Evolutionary conservation across 2,113 vertebrate genomes (phyloP).

Genomic region (Cyanoramphus novaezelandiae): DNA sequence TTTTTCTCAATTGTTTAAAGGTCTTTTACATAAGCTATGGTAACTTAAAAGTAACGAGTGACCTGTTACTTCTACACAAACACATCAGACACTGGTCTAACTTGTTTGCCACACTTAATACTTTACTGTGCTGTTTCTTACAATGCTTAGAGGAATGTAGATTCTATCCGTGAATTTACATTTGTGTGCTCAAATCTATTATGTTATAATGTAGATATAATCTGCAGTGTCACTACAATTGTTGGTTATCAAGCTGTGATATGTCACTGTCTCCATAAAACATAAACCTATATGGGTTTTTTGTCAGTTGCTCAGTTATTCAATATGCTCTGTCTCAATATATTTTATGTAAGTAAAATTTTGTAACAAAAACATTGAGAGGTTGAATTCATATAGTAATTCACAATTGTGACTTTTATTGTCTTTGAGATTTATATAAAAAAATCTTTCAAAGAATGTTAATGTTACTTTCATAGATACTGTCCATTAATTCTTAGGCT

Average conservation of each 20-base stretch:
- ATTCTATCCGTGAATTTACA: not conserved
- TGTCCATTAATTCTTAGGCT: not conserved
- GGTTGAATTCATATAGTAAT: not conserved
- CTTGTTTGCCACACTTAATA: not conserved
- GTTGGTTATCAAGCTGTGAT: not conserved
- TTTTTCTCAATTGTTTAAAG: not conserved
- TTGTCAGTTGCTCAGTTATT: not conserved
- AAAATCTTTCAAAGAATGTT: not conserved
- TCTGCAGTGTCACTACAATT: not conserved
- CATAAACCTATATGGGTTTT: not conserved
- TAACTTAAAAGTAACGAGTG: not conserved
- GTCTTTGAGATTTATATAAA: not conserved
- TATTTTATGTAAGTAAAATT: not conserved
- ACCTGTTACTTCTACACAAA: not conserved
- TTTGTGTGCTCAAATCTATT: not conserved
- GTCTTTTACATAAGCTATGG: not conserved
- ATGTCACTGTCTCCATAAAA: not conserved
- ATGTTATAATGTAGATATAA: not conserved
- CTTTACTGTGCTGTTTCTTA: not conserved
- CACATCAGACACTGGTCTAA: not conserved
- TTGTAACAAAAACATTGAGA: not conserved
- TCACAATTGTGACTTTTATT: not conserved
- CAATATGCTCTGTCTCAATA: not conserved
- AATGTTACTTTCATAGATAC: not conserved
- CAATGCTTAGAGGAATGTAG: not conserved